These are phyloP conservation scores for Pseudomugil gertrudae DNA, from an alignment of 2,797 vertebrate genomes.

Conservation along the genomic window DNA sequence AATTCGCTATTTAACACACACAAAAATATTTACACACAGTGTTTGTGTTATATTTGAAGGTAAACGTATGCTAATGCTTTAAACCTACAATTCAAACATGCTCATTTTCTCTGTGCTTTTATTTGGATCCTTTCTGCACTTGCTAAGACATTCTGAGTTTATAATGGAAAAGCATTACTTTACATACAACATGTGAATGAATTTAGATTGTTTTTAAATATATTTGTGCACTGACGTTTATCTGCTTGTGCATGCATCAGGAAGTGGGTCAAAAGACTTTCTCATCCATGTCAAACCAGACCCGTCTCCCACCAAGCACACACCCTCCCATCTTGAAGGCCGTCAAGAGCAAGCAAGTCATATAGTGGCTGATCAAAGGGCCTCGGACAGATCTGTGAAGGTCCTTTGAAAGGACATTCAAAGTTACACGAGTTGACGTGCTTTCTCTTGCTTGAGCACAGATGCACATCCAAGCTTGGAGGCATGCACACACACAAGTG, in stretches of 20 bases:
- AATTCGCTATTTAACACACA: constrained; percentile 15
- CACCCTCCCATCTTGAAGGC: constrained; percentile 59
- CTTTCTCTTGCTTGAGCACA: constrained; percentile 45
- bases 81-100: constrained; percentile 9
- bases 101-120: constrained; percentile 3
- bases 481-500: constrained; percentile 18
- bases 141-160: constrained; percentile 19
- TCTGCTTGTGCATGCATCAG: constrained; percentile 4
- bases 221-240: not conserved
- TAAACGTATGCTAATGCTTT: constrained; percentile 3
- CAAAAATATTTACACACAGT: constrained; percentile 12
- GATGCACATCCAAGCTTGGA: constrained; percentile 34
- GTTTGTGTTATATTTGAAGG: constrained; percentile 12
- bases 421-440: constrained; percentile 65
- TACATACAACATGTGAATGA: constrained; percentile 11
- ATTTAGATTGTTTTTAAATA: constrained; percentile 2
- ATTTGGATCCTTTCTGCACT: constrained; percentile 12
- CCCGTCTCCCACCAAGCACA: constrained; percentile 47
- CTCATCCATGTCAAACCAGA: constrained; percentile 52
- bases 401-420: constrained; percentile 75
- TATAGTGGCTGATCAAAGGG: constrained; percentile 72
- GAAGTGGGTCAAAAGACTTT: constrained; percentile 42
- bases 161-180: constrained; percentile 6
- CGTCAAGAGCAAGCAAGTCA: constrained; percentile 60
- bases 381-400: constrained; percentile 74